Conservation (phyloP, 1,140 invertebrate genomes). For the Phymastichus coffea region DNA sequence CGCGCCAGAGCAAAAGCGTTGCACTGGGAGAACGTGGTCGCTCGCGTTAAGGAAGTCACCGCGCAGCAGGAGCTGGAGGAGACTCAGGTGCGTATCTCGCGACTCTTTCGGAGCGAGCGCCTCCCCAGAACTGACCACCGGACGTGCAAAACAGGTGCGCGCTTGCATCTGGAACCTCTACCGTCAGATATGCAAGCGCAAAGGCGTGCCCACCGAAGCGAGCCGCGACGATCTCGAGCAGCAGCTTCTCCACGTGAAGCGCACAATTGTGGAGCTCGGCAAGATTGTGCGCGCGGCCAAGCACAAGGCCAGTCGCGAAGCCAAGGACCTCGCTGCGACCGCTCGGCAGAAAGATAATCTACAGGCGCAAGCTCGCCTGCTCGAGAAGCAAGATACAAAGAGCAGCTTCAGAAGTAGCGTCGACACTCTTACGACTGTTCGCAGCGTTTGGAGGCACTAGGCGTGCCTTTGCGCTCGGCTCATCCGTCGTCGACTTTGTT, state of each 20-base stretch:
- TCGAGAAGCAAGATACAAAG: too few species aligned
- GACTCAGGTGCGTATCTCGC: slow-evolving; percentile 29
- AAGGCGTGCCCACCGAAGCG: slow-evolving; percentile 33
- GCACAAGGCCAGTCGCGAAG: not conserved
- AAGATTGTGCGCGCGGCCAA: slow-evolving; percentile 14
- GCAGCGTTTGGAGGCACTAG: too few species aligned
- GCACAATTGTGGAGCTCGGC: slow-evolving; percentile 43
- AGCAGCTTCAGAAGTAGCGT: not conserved
- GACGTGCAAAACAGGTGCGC: too few species aligned
- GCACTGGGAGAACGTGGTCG: slow-evolving; percentile 47
- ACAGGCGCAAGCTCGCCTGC: too few species aligned
- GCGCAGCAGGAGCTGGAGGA: slow-evolving; percentile 43
- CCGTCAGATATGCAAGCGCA: slow-evolving; percentile 48
- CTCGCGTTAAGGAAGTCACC: slow-evolving; percentile 40
- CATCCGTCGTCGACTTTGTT: too few species aligned
- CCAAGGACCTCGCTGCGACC: not conserved
- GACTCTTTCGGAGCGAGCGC: too few species aligned
- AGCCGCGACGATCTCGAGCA: slow-evolving; percentile 44
- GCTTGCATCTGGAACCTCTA: slow-evolving; percentile 52
- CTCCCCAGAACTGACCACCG: too few species aligned
- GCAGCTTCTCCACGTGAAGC: slow-evolving; percentile 48
- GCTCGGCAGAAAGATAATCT: too few species aligned
- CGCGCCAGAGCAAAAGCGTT: slow-evolving; percentile 36
- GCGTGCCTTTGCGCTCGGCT: too few species aligned
- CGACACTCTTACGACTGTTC: too few species aligned